Evolutionary conservation across 2,888 invertebrate genomes (phyloP).

Genomic region (Frankliniella fusca): DNA sequence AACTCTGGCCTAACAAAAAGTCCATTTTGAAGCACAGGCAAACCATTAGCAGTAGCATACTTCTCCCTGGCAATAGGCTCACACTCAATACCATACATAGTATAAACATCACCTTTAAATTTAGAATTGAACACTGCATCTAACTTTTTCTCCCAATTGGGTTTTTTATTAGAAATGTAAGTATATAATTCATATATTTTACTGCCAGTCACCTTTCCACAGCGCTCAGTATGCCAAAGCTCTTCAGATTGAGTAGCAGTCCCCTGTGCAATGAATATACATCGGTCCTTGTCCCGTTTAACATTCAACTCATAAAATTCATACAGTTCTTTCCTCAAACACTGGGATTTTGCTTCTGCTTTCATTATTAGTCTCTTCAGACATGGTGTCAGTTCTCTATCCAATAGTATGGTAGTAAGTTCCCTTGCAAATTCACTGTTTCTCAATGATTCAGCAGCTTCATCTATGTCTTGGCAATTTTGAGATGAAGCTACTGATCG

Average conservation of each 20-base stretch:
- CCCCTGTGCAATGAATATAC: neutral
- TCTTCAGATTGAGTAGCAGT: neutral
- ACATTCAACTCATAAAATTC: too few species aligned
- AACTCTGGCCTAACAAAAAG: neutral
- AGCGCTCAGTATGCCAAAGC: neutral
- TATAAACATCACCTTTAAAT: neutral
- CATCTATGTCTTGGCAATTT: too few species aligned
- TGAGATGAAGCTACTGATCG: too few species aligned
- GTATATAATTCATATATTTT: slow-evolving; percentile 11
- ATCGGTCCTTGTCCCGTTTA: neutral
- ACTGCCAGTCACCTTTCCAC: slow-evolving; percentile 1
- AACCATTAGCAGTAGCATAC: neutral
- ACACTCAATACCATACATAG: neutral
- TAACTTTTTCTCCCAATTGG: slow-evolving; percentile 17
- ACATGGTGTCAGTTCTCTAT: too few species aligned
- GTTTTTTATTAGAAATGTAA: slow-evolving; percentile 12
- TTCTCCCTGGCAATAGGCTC: neutral
- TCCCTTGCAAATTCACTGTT: too few species aligned
- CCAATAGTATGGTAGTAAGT: too few species aligned
- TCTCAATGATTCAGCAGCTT: too few species aligned
- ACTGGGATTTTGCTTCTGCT: too few species aligned
- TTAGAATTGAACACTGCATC: neutral
- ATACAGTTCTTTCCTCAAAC: too few species aligned
- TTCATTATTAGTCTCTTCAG: too few species aligned
- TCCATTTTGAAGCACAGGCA: neutral